Evolutionary conservation across 2,888 invertebrate species (phyloP).

Genomic region (Gerris lacustris): DNA sequence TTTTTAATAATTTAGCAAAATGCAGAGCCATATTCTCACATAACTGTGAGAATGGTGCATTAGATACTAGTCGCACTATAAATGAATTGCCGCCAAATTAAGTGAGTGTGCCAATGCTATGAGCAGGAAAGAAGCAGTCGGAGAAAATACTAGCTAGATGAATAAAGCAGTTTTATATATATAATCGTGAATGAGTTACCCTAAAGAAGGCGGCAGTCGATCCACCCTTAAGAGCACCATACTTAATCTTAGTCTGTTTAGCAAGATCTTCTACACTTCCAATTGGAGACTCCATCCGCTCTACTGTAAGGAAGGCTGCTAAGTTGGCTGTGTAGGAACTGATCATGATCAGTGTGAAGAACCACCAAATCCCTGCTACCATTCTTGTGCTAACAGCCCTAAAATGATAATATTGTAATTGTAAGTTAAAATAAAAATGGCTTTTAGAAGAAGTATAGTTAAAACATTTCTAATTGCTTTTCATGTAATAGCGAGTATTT

Average conservation of each 20-base stretch:
- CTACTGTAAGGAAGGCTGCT: conserved; percentile 85
- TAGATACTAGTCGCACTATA: no score
- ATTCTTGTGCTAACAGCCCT: conserved; percentile 79
- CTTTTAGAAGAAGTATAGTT: background rate
- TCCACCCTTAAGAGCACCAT: conserved; percentile 84
- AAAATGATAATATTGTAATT: conserved; percentile 28
- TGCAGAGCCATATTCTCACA: no score
- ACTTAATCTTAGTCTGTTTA: conserved; percentile 92
- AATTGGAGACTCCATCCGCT: conserved; percentile 87
- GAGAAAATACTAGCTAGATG: no score
- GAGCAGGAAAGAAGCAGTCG: no score
- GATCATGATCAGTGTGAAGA: conserved; percentile 89
- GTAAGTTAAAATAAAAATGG: no score
- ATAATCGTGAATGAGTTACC: conserved; percentile 36
- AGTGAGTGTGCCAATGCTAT: no score
- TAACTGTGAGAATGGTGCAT: no score
- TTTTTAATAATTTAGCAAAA: no score
- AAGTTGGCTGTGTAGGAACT: conserved; percentile 93
- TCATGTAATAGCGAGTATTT: background rate
- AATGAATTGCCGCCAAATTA: no score
- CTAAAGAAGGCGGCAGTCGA: conserved; percentile 90
- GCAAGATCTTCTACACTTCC: conserved; percentile 91
- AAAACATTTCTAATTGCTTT: background rate
- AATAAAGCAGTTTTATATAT: no score
- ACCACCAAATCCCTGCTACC: conserved; percentile 92